Evolutionary conservation across 37 sponge, comb jelly and placozoan genomes (phyloP).

Genomic region (Hexactinellida sp.): DNA sequence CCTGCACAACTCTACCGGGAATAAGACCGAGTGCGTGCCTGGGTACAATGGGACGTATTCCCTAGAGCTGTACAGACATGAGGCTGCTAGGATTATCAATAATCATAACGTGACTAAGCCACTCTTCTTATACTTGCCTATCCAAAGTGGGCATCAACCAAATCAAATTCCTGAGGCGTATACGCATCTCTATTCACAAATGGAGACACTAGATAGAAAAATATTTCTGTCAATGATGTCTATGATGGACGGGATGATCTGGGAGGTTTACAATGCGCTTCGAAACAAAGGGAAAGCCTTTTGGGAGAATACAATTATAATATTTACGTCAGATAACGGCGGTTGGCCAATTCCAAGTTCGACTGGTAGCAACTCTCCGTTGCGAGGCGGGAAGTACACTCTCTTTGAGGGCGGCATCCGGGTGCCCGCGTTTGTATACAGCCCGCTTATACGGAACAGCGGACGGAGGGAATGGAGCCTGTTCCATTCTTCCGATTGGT

Average conservation of each 20-base stretch:
- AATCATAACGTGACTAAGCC: slow-evolving; percentile 28
- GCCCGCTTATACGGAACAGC: slow-evolving; percentile 5
- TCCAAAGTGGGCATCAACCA: slow-evolving; percentile 25
- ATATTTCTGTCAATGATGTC: slow-evolving; percentile 35
- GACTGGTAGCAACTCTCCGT: slow-evolving; percentile 37
- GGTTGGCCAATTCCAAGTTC: slow-evolving; percentile 21
- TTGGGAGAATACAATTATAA: slow-evolving; percentile 46
- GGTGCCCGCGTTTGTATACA: slow-evolving; percentile 38
- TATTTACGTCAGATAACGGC: slow-evolving; percentile 45
- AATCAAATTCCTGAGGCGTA: slow-evolving; percentile 32
- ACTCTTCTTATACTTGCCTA: slow-evolving; percentile 34
- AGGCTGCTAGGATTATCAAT: slow-evolving; percentile 12
- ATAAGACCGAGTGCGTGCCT: background rate
- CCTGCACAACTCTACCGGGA: background rate
- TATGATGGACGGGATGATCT: slow-evolving; percentile 26
- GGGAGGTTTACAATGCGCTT: slow-evolving; percentile 14
- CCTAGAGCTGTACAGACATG: slow-evolving; percentile 8
- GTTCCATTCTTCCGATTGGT: slow-evolving; percentile 30
- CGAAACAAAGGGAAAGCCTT: slow-evolving; percentile 19
- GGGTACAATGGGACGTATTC: background rate
- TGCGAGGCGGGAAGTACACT: slow-evolving; percentile 28
- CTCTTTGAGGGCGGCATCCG: slow-evolving; percentile 39
- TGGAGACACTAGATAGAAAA: slow-evolving; percentile 20
- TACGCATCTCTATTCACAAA: slow-evolving; percentile 21
- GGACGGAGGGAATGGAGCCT: slow-evolving; percentile 25